Percentiles rank a stretch among this genome's conserved stretches.
Evolutionary conservation across 1,140 invertebrate species (phyloP).

Genomic region (Lanistes nyassanus): DNA sequence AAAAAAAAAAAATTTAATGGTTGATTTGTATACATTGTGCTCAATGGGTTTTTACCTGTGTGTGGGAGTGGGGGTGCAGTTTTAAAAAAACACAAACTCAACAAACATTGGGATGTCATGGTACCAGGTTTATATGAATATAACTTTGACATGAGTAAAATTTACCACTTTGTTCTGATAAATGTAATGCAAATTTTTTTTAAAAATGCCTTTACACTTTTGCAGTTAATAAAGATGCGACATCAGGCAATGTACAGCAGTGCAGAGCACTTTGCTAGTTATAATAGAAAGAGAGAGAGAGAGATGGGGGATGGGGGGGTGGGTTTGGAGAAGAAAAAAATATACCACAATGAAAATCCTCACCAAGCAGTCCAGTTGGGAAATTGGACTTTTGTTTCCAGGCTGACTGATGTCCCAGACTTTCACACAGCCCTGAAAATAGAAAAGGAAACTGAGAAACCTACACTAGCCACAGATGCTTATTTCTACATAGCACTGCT

Average conservation of each 20-base stretch:
- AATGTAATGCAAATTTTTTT: neutral
- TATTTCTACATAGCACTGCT: too few species aligned
- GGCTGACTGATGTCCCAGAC: conserved; percentile 86
- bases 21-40: neutral
- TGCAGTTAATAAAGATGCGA: neutral
- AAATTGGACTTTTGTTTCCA: conserved; percentile 82
- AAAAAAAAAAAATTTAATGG: conserved; percentile 14
- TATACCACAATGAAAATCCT: conserved; percentile 57
- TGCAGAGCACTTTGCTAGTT: too few species aligned
- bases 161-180: too few species aligned
- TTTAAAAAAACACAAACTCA: neutral
- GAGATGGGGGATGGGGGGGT: too few species aligned
- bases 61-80: neutral
- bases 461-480: too few species aligned
- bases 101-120: too few species aligned
- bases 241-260: neutral
- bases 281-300: too few species aligned
- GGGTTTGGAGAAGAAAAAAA: too few species aligned
- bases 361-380: conserved; percentile 92
- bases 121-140: too few species aligned
- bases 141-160: too few species aligned
- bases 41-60: neutral
- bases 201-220: neutral
- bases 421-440: conserved; percentile 87
- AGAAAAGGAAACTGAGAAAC: conserved; percentile 7